Evolutionary conservation across 2,797 vertebrate genomes (phyloP), one percentile per base, ranked within the genome.

Genomic region (Gephyroberyx darwinii): DNA sequence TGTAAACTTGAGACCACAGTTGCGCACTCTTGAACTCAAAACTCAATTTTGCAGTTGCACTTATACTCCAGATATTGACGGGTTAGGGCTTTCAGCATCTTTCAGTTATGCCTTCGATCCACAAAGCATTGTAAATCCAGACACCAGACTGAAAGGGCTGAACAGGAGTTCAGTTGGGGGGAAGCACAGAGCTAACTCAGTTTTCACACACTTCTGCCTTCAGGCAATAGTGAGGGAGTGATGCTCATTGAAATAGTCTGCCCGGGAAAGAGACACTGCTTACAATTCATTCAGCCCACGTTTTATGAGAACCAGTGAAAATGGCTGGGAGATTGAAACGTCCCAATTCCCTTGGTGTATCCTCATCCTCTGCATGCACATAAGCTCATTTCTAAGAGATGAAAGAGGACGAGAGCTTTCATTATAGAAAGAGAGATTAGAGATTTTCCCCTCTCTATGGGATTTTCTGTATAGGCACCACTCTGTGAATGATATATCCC

Each of bases 201-300:
- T 66, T 77, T 82, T 64, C 55, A 39, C 67, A 73, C 53, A 69
- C 39, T 81, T 75, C 33, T 84, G 75, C 81, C 78, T 78, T 56
- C 1, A 74, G 78, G 79, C 80, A 43, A 41, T 67, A 82, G 78
- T 73, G 9, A 84, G 65, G 76, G 33, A 82, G 73, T 19, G 12
- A 12, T 55, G 20, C 65, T 70, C 33, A 30, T 37, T 74, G 71
- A 78, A 76, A 66, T 53, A 55, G 69, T 65, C 65, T 76, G 20
- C 58, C 41, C 20, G 3, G 54, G 63, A 54, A 77, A 33, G 52
- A 85, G 53, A 70, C 54, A 52, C 31, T 17, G 9, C 53, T 53
- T 53, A 75, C 78, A 78, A 86, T 87, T 67, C 77, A 91, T 88
- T 88, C 86, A 57, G 55, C 59, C 55, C 83, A 77, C 71, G 70